Percentiles rank a stretch among this genome's conserved stretches.
Conservation (phyloP, 1,140 invertebrate species). For the Drosophila sulfurigaster region DNA sequence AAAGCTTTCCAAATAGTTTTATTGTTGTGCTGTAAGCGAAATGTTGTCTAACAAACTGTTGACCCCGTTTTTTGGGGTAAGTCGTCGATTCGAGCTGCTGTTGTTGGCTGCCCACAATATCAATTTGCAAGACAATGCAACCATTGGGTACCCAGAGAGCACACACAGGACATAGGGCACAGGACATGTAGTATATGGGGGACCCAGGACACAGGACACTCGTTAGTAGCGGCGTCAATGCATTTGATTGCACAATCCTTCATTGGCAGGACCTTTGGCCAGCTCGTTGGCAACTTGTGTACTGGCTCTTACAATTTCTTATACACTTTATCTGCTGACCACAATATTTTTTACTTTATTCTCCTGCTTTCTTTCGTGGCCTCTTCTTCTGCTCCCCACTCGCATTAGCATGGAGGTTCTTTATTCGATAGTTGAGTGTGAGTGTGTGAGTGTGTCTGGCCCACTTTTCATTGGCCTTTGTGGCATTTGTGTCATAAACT, state of each 20-base stretch:
- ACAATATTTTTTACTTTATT: conserved; percentile 37
- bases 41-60: conserved; percentile 53
- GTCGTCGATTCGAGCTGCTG: not conserved
- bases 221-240: conserved; percentile 65
- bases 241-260: conserved; percentile 75
- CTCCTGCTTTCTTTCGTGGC: conserved; percentile 7
- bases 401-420: conserved; percentile 26
- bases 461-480: conserved; percentile 45
- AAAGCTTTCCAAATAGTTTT: conserved; percentile 41
- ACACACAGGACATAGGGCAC: not conserved
- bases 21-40: conserved; percentile 67
- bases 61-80: conserved; percentile 31
- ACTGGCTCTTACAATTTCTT: conserved; percentile 40
- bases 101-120: conserved; percentile 53
- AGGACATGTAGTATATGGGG: not conserved
- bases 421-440: not conserved
- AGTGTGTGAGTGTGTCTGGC: conserved; percentile 9
- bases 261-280: conserved; percentile 47
- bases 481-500: conserved; percentile 58
- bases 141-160: conserved; percentile 22
- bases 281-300: conserved; percentile 49
- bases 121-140: conserved; percentile 76
- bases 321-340: conserved; percentile 42
- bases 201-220: conserved; percentile 24
- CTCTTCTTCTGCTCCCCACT: conserved; percentile 2